Base-by-base conservation (phyloP, 2,797 vertebrate genomes). In the Hemibagrus guttatus region DNA sequence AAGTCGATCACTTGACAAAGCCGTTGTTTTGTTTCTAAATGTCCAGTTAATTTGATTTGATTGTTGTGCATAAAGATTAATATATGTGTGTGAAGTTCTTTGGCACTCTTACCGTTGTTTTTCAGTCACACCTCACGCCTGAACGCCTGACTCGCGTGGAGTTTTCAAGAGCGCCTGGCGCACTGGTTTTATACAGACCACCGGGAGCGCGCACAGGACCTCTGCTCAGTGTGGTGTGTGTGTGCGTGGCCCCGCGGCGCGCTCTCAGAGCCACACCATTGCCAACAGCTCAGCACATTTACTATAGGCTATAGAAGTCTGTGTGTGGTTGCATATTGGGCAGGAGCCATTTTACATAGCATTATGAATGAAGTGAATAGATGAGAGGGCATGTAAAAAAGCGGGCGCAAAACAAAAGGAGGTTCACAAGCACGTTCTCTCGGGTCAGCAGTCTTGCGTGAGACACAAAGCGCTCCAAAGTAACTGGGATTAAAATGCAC, bases 201-300 rank as follows among this genome's bases (percentile, higher is more conserved):
- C 6, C 66, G 1, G 90, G 83, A 52, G 89, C 89, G 90, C 90
- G 91, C 92, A 91, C 91, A 89, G 88, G 90, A 83, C 68, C 88
- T n/a, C 86, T 88, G 9, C 69, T 81, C 6, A 74, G 19, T n/a
- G 79, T 11, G 9, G 39, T n/a, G 64, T 21, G 81, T 52, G 8
- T 28, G 74, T 76, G 89, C 84, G 28, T 64, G 11, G 31, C 9
- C 92, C 90, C 92, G 91, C 5, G 19, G 49, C 52, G 56, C 28
- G 81, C 58, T 13, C 42, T 6, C 69, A 35, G 61, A 54, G 13
- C 26, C n/a, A 13, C 83, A 39, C 61, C 26, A 49, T 61, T 71
- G 68, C 54, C 91, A 86, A 94, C 89, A 95, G 92, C 93, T 96
- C 95, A 96, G 95, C 95, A 95, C 52, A 94, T 95, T 82, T 93